Base-by-base conservation (phyloP, 1,140 invertebrate species). In the Drosophila bocqueti region DNA sequence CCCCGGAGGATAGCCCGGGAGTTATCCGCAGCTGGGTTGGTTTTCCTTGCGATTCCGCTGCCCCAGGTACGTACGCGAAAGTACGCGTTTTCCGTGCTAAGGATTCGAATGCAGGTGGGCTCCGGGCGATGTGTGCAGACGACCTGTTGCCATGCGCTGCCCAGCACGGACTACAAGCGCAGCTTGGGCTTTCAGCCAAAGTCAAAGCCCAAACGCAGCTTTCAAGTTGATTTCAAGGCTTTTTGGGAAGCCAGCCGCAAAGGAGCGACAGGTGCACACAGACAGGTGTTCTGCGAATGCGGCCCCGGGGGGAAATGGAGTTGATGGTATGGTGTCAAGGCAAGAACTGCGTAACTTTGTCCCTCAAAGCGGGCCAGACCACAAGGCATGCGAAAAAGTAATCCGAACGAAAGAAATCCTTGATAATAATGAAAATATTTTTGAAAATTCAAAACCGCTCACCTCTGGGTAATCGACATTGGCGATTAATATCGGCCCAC, bases 131-230 rank as follows among this genome's bases (percentile, higher is more conserved):
- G 47, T 60, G 18, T 47, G 71, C 57, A 24, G 72, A 63, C 40
- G 74, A 76, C 74, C 74, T 76, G 74, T 76, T 76, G 74, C 74
- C 71, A 49, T 76, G 74, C 74, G 72, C 74, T 72, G 45, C 67
- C 69, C 54, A 72, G 67, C 69, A 59, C 16, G n/a, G 68, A 73
- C 54, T 73, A 36, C 29, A 13, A 34, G 26, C 38, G 38, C 24
- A n/a, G 42, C n/a, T 11, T 46, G 34, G 21, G 57, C 62, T 66
- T 66, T 63, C 63, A 66, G 63, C 63, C 58, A 63, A 63, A 66
- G 40, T 40, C 7, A 45, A 29, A 63, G 63, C 63, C 57, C 60
- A 36, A 45, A 21, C 21, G 29, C 40, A 45, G 63, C 57, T 62
- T 66, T 66, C n/a, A 21, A 40, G 24, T 36, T 8, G 54, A 24